A percentile compares a stretch with the other conserved stretches of the same genome.
phyloP scores from a whole-genome alignment of 2,113 vertebrate species.

The Rafetus swinhoei region DNA sequence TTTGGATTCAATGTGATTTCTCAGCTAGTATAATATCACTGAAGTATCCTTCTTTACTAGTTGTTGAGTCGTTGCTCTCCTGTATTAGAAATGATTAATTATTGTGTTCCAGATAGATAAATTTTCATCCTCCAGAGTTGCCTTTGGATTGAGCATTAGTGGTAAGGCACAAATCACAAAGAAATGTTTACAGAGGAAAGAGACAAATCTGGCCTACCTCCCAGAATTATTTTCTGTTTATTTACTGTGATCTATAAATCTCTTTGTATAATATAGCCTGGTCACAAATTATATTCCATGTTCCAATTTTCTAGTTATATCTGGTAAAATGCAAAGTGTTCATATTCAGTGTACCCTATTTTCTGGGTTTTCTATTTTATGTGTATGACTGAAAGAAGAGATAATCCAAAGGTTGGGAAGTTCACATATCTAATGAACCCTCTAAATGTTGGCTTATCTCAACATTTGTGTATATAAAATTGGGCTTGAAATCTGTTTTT shows the following conservation, averaged over 20 bases:
- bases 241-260: constrained; percentile 13
- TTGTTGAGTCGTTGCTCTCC: accelerated
- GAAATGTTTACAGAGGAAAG: neutral
- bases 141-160: neutral
- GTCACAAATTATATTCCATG: neutral
- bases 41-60: neutral
- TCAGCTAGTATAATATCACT: neutral
- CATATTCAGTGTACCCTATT: neutral
- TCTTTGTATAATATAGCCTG: neutral
- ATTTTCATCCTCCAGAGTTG: neutral
- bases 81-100: neutral
- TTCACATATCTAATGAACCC: neutral
- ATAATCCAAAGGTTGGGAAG: neutral
- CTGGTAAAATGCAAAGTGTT: neutral
- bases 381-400: neutral
- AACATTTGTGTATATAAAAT: neutral
- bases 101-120: neutral
- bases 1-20: neutral
- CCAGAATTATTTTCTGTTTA: neutral
- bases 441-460: neutral
- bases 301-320: constrained; percentile 20
- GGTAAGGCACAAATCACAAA: neutral
- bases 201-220: neutral
- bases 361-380: neutral
- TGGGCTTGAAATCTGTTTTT: neutral